A percentile compares a stretch with the other conserved stretches of the same genome.
These are phyloP conservation scores for Hirundichthys speculiger DNA, from an alignment of 2,113 vertebrate genomes.

Conservation along the genomic window DNA sequence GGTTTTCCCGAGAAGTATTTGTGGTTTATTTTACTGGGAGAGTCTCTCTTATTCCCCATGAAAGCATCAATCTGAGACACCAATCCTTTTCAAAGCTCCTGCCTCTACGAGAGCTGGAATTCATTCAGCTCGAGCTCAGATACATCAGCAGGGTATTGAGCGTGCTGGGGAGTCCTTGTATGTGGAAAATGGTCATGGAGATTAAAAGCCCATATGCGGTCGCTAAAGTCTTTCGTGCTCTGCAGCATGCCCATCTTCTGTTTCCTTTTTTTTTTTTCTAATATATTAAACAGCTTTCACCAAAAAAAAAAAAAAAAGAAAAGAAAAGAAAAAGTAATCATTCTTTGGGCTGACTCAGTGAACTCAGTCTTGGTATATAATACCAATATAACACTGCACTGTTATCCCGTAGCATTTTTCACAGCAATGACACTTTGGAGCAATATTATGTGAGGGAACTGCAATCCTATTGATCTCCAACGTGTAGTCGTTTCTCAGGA, in stretches of 20 bases:
- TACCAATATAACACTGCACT: neutral
- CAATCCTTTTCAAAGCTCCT: constrained; percentile 22
- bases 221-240: neutral
- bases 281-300: too few relatives aligned
- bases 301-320: too few relatives aligned
- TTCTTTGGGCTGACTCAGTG: neutral
- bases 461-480: neutral
- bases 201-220: constrained; percentile 10
- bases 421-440: neutral
- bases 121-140: constrained; percentile 22
- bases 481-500: neutral
- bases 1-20: constrained; percentile 44
- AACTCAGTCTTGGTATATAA: neutral
- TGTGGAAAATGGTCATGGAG: constrained; percentile 5
- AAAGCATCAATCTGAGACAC: constrained; percentile 26
- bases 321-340: neutral
- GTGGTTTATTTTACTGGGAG: constrained; percentile 68
- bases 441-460: neutral
- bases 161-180: constrained; percentile 10
- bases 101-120: constrained; percentile 17
- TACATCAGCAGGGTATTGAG: neutral
- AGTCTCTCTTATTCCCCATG: constrained; percentile 23
- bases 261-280: neutral
- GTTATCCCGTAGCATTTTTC: too few relatives aligned
- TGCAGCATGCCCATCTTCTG: neutral